Evolutionary conservation across 2,888 invertebrate species (phyloP).

Genomic region (Ichneumoninae sp.): DNA sequence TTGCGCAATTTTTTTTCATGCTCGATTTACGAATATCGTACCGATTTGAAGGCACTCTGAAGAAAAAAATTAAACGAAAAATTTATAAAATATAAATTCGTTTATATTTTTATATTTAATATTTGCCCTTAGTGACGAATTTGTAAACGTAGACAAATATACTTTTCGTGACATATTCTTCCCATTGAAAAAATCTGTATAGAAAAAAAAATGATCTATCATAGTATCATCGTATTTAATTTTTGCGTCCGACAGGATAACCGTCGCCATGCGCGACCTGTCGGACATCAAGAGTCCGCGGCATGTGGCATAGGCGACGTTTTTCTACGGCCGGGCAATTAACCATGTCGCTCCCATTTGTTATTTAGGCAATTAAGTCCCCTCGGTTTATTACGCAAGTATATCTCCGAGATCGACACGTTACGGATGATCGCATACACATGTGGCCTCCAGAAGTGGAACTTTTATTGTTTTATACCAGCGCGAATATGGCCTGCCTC

Average conservation of each 20-base stretch:
- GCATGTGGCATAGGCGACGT: conserved; percentile 27
- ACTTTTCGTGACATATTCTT: background rate
- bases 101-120: background rate
- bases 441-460: conserved; percentile 48
- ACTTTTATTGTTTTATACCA: conserved; percentile 39
- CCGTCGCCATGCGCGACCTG: background rate
- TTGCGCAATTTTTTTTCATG: background rate
- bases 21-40: background rate
- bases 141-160: background rate
- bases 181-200: background rate
- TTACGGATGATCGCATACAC: conserved; percentile 43
- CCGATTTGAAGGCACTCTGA: background rate
- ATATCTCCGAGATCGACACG: conserved; percentile 22
- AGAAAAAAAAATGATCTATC: background rate
- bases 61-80: background rate
- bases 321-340: conserved; percentile 53
- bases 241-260: background rate
- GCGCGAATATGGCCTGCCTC: conserved; percentile 33
- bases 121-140: background rate
- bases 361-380: conserved; percentile 62
- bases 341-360: conserved; percentile 53
- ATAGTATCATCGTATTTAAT: background rate
- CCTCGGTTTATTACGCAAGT: conserved; percentile 50
- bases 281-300: background rate
- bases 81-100: background rate